Evolutionary conservation across 2,888 invertebrate genomes (phyloP).

Genomic region (Trissolcus brochymenae): DNA sequence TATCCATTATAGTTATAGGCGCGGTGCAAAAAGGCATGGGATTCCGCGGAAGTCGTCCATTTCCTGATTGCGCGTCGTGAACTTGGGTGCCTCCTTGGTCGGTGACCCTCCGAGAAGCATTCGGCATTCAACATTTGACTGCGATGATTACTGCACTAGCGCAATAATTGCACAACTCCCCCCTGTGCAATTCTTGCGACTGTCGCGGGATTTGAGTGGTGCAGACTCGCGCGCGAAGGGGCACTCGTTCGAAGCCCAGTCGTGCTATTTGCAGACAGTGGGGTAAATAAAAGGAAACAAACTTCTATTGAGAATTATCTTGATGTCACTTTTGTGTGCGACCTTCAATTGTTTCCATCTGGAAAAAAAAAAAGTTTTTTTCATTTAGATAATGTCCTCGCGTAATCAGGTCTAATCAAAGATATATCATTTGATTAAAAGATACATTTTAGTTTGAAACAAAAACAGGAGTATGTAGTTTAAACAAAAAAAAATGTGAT

Average conservation of each 20-base stretch:
- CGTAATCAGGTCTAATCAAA: background rate
- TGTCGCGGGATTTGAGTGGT: conserved; percentile 48
- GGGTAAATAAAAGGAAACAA: conserved; percentile 41
- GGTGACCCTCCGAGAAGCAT: conserved; percentile 50
- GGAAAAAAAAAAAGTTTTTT: background rate
- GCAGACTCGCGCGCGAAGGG: conserved; percentile 48
- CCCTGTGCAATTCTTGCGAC: conserved; percentile 64
- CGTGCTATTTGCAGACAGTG: conserved; percentile 52
- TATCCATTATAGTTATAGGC: too few species aligned
- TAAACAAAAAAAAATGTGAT: background rate
- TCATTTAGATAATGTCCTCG: too few species aligned
- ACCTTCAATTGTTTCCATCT: background rate
- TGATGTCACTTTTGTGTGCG: background rate
- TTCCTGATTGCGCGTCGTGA: conserved; percentile 12
- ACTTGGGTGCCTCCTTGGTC: conserved; percentile 11
- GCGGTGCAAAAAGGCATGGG: conserved; percentile 9
- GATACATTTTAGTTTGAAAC: background rate
- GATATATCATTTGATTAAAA: background rate
- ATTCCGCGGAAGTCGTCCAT: conserved; percentile 13
- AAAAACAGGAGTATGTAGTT: background rate
- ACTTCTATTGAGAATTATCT: conserved; percentile 18
- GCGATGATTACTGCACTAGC: conserved; percentile 71
- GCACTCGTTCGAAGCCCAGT: conserved; percentile 40
- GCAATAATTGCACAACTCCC: conserved; percentile 75
- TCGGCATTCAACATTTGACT: conserved; percentile 62